Conservation (phyloP, 2,113 vertebrate genomes). For the Tinamus guttatus region DNA sequence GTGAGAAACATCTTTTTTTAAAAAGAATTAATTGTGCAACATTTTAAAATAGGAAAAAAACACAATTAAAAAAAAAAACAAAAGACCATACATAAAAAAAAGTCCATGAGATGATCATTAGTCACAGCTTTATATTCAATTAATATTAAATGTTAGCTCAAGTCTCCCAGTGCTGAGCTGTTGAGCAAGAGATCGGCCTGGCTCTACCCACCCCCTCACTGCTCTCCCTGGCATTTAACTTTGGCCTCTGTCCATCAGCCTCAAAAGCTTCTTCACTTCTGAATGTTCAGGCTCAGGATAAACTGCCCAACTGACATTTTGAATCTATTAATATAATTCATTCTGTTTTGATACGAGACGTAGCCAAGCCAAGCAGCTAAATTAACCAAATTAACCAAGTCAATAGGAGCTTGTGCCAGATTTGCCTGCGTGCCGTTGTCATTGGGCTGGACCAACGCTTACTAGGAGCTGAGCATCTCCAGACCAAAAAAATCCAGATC, state of each 20-base stretch:
- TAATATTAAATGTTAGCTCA: background rate
- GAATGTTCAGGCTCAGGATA: background rate
- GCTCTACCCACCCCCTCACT: background rate
- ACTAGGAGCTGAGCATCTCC: background rate
- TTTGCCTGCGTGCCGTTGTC: background rate
- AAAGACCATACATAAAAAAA: background rate
- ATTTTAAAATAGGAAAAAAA: background rate
- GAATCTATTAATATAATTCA: background rate
- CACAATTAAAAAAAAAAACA: background rate
- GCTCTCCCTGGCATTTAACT: background rate
- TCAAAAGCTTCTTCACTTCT: background rate
- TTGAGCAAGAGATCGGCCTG: background rate
- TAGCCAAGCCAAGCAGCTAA: background rate
- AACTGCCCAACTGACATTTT: constrained; percentile 12
- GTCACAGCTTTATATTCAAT: background rate
- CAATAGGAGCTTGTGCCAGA: background rate
- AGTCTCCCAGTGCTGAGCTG: background rate
- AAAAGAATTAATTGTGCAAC: background rate
- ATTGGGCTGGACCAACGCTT: fast-evolving
- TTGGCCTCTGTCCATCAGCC: background rate
- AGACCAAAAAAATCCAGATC: background rate
- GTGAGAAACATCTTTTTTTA: background rate
- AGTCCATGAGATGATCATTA: background rate
- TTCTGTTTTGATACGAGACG: background rate
- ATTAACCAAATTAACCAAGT: background rate